phyloP scores from a whole-genome alignment of 2,113 vertebrate genomes.

The Deroptyus accipitrinus region DNA sequence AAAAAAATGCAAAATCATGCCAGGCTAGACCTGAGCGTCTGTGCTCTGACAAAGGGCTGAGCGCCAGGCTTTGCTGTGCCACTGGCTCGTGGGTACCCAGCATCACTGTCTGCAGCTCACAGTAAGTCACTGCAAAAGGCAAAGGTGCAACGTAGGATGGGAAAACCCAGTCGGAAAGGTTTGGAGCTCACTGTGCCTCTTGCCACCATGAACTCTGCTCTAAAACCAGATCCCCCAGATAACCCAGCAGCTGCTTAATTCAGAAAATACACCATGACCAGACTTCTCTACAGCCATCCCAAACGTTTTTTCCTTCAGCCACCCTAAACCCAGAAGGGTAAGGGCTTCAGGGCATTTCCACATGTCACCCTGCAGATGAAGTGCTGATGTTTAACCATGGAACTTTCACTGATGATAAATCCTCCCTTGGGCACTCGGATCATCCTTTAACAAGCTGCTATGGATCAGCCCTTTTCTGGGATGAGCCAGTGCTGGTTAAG shows the following conservation, averaged over 20 bases:
- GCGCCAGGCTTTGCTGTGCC: background rate
- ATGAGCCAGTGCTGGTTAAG: background rate
- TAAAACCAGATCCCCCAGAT: background rate
- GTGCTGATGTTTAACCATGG: accelerated
- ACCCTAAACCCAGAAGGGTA: background rate
- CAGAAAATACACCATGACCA: background rate
- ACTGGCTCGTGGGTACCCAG: accelerated
- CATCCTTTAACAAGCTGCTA: background rate
- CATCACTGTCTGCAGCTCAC: background rate
- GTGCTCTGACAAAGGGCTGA: background rate
- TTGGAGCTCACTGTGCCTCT: background rate
- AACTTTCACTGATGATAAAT: background rate
- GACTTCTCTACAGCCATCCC: background rate
- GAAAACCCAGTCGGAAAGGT: background rate
- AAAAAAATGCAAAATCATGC: background rate
- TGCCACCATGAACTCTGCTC: background rate
- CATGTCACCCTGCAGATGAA: background rate
- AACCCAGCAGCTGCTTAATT: background rate
- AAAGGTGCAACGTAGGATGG: background rate
- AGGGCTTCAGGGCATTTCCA: background rate
- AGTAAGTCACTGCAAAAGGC: background rate
- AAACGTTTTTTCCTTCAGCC: background rate
- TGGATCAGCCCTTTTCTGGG: background rate
- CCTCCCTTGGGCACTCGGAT: background rate
- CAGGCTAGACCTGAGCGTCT: background rate